Conservation (phyloP, 2,888 invertebrate species). For the Troilus luridus region DNA sequence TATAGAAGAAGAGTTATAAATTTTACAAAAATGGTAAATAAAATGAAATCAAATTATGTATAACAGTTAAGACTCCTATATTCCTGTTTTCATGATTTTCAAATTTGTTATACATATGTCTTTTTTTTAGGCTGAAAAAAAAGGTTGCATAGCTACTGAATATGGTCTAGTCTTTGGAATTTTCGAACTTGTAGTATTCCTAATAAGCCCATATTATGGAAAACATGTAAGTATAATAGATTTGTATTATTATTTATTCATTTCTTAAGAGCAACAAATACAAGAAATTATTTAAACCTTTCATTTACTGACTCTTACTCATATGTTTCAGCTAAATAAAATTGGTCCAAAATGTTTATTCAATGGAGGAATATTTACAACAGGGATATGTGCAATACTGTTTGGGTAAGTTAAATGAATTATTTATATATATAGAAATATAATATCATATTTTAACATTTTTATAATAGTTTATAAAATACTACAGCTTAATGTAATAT, state of each 20-base stretch:
- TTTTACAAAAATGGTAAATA: no score
- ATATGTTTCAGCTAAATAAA: slow-evolving; percentile 74
- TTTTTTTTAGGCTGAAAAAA: slow-evolving; percentile 81
- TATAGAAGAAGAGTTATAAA: no score
- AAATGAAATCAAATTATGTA: no score
- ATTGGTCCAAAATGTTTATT: slow-evolving; percentile 86
- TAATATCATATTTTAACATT: no score
- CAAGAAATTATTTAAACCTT: neutral
- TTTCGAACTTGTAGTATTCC: slow-evolving; percentile 86
- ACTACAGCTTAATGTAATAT: neutral
- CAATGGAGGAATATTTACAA: slow-evolving; percentile 86
- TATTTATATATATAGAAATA: neutral
- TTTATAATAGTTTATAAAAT: no score
- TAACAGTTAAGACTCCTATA: neutral
- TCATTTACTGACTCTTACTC: neutral
- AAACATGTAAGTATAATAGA: slow-evolving; percentile 73
- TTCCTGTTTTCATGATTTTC: neutral
- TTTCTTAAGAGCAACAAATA: neutral
- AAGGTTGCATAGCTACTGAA: slow-evolving; percentile 85
- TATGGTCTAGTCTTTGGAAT: slow-evolving; percentile 91
- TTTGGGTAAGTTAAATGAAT: slow-evolving; percentile 77
- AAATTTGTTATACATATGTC: neutral
- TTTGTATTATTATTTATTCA: neutral
- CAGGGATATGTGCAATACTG: slow-evolving; percentile 85
- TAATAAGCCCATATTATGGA: slow-evolving; percentile 87